Evolutionary conservation across 2,113 vertebrate genomes (phyloP), one percentile per base, ranked within the genome.

Genomic region (Cardinalis cardinalis): DNA sequence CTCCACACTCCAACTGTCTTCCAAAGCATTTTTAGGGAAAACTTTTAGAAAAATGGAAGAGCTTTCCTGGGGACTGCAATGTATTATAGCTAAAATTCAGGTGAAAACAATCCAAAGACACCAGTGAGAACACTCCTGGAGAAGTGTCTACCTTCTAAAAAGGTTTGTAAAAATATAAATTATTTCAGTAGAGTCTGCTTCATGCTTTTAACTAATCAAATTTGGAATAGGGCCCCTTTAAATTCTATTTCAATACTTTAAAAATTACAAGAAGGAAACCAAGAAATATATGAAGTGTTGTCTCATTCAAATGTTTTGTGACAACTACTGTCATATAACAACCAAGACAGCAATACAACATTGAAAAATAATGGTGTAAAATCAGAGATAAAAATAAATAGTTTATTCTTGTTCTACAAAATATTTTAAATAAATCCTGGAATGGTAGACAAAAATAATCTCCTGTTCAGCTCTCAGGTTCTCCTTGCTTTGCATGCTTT

Each of bases 51-150:
- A 84, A 66, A 11, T 10, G 11, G 25, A 20, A 38, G n/a, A 31
- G 11, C 0, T 2, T 58, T 19, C 4, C 6, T 55, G 14, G 3
- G 9, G 10, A 51, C 5, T 44, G 5, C 31, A 73, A 38, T 1
- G 0, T 34, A 55, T 55, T n/a, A 38, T 3, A 74, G 15, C 5
- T 66, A 60, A 87, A 69, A 89, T 46, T 14, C 10, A 63, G 19
- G 18, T 25, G 53, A 79, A 85, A 59, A 51, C 29, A 73, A 44
- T 18, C 24, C 7, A 11, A 12, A 65, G 4, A 24, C 9, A 16
- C 3, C 5, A 59, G 14, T 48, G 8, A 74, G 34, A 16, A 32
- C 8, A 43, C 14, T 55, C 9, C 5, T 59, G 14, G 40, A 26
- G 15, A 38, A n/a, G 5, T 23, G 2, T 0, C 18, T 75, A 23